phyloP scores from a whole-genome alignment of 2,113 vertebrate species.

The Campylomormyrus numenius region DNA sequence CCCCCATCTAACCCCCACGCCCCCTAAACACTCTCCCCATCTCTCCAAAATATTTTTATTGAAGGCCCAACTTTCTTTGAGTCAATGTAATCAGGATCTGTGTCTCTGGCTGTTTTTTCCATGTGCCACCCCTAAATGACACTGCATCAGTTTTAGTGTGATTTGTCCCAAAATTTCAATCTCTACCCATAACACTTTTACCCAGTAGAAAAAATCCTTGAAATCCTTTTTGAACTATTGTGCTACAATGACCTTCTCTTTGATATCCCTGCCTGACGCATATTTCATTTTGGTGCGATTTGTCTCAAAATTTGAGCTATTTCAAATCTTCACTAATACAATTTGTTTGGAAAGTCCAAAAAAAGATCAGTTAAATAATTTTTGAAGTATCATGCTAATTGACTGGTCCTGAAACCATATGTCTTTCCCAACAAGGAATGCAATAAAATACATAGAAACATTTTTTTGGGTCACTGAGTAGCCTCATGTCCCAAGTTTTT shows the following conservation, averaged over 20 bases:
- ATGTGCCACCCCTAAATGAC: neutral
- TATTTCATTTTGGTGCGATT: neutral
- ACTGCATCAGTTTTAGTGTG: neutral
- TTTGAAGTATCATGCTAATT: neutral
- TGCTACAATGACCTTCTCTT: neutral
- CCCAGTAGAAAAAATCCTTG: neutral
- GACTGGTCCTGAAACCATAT: neutral
- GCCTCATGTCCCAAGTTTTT: neutral
- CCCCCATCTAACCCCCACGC: neutral
- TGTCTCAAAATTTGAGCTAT: neutral
- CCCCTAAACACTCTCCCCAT: neutral
- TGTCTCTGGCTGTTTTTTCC: neutral
- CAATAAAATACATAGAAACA: neutral
- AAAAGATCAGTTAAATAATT: neutral
- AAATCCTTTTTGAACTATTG: neutral
- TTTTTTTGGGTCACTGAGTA: neutral
- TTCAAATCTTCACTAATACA: neutral
- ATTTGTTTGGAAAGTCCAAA: neutral
- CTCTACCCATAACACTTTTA: neutral
- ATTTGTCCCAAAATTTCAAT: neutral
- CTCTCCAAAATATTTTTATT: neutral
- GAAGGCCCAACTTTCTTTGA: neutral
- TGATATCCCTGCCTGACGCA: neutral
- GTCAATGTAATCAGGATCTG: neutral
- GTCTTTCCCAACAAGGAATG: neutral